Evolutionary conservation across 2,797 vertebrate species (phyloP).

Genomic region (Bothrops alternatus): DNA sequence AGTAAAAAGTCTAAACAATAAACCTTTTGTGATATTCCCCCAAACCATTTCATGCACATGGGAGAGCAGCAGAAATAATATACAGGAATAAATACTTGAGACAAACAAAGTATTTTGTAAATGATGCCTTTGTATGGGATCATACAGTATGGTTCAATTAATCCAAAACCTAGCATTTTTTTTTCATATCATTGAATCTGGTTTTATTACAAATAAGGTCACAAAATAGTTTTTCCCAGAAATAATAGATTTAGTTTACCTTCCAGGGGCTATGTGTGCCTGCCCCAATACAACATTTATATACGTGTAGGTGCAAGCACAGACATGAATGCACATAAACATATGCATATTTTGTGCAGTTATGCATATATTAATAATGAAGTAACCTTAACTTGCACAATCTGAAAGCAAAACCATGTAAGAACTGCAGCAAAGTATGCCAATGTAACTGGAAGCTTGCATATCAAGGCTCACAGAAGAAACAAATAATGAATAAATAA

Average conservation of each 20-base stretch:
- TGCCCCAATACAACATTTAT: conserved; percentile 64
- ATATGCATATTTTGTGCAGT: conserved; percentile 46
- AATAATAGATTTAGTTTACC: conserved; percentile 72
- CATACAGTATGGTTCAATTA: conserved; percentile 54
- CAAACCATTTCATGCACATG: conserved; percentile 19
- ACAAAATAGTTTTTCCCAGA: conserved; percentile 61
- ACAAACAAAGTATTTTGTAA: conserved; percentile 64
- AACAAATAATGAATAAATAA: conserved; percentile 81
- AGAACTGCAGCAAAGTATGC: conserved; percentile 57
- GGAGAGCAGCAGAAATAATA: conserved; percentile 40
- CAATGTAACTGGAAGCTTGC: conserved; percentile 64
- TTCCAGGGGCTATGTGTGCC: conserved; percentile 55
- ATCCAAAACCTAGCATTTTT: conserved; percentile 67
- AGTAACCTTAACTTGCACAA: conserved; percentile 67
- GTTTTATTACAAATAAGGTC: conserved; percentile 67
- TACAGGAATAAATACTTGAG: conserved; percentile 60
- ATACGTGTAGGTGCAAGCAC: background rate
- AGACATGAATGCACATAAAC: conserved; percentile 10
- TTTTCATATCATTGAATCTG: conserved; percentile 62
- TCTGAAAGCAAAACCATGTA: conserved; percentile 70
- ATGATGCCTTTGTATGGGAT: conserved; percentile 54
- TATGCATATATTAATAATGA: conserved; percentile 70
- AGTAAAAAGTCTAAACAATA: conserved; percentile 56
- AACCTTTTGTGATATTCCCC: conserved; percentile 51
- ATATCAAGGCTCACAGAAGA: conserved; percentile 62